Percentiles rank a stretch among this genome's conserved stretches.
phyloP scores from a whole-genome alignment of 2,888 invertebrate species.

The Drosophila anceps region DNA sequence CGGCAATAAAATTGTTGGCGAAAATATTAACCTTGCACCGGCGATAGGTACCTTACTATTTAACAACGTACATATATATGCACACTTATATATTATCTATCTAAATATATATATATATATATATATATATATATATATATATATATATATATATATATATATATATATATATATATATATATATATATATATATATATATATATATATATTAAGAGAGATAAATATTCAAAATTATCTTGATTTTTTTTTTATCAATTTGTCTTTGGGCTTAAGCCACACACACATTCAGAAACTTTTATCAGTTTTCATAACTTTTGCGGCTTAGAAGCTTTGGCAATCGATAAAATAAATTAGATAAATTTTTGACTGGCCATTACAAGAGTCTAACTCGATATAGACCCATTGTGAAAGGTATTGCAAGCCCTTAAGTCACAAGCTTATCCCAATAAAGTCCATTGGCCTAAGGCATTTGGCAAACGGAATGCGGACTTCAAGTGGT shows the following conservation, averaged over 20 bases:
- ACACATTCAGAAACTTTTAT: slow-evolving; percentile 8
- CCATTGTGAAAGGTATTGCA: neutral
- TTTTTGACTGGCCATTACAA: slow-evolving; percentile 38
- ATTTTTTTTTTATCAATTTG: slow-evolving; percentile 20
- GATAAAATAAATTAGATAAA: slow-evolving; percentile 30
- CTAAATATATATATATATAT: neutral
- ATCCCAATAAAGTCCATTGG: neutral
- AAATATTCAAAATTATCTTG: slow-evolving; percentile 6
- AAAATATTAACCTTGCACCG: slow-evolving; percentile 11
- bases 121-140: neutral
- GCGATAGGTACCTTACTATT: neutral
- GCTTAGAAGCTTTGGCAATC: slow-evolving; percentile 49
- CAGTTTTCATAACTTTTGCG: slow-evolving; percentile 16
- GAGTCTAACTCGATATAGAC: neutral
- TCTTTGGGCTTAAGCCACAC: slow-evolving; percentile 6
- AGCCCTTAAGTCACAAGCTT: neutral
- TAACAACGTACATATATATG: too few relatives aligned
- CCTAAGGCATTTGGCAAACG: neutral
- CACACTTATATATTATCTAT: neutral
- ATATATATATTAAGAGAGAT: neutral
- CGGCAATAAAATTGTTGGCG: slow-evolving; percentile 25
- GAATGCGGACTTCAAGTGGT: slow-evolving; percentile 1
- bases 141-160: neutral
- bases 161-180: neutral
- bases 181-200: neutral